Evolutionary conservation across 2,113 vertebrate species (phyloP).

Genomic region (Ailurus styani): DNA sequence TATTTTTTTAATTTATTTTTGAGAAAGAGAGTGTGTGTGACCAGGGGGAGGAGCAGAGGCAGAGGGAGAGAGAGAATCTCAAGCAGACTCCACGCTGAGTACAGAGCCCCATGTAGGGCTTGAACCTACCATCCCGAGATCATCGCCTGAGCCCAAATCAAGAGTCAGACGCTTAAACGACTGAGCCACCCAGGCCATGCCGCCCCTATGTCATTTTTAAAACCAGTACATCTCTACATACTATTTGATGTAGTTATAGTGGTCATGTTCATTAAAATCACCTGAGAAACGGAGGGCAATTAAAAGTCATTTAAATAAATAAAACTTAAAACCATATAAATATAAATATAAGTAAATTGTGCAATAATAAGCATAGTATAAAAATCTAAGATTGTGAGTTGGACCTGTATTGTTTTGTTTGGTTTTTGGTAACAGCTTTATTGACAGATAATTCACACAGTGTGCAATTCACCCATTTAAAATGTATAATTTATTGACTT

Average conservation of each 20-base stretch:
- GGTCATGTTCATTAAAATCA: neutral
- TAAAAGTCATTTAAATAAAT: neutral
- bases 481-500: neutral
- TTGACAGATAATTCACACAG: neutral
- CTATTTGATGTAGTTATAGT: neutral
- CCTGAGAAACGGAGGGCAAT: neutral
- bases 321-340: neutral
- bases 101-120: neutral
- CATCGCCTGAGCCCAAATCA: neutral
- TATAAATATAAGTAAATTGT: neutral
- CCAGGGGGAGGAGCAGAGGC: neutral
- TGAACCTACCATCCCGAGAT: neutral
- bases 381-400: neutral
- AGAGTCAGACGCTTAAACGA: neutral
- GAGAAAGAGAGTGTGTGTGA: neutral
- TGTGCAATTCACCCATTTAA: neutral
- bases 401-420: neutral
- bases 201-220: neutral
- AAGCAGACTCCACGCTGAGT: neutral
- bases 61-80: neutral
- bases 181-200: neutral
- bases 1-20: neutral
- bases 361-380: conserved; percentile 23
- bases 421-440: neutral
- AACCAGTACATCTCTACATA: neutral